Percentiles rank a stretch among this genome's conserved stretches.
phyloP scores from a whole-genome alignment of 2,888 invertebrate species.

The Dasysyrphus tricinctus region DNA sequence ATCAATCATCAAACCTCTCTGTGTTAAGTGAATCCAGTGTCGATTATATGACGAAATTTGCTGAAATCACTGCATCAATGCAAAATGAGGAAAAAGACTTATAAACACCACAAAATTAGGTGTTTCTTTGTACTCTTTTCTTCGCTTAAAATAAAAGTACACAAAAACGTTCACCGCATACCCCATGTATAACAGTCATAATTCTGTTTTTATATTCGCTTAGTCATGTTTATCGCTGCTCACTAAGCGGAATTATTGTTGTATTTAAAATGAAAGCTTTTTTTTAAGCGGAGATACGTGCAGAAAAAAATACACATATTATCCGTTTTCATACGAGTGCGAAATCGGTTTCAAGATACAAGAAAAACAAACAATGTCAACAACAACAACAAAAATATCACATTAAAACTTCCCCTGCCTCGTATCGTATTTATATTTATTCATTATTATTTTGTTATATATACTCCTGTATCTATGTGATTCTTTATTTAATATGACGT shows the following conservation, averaged over 20 bases:
- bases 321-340: slow-evolving; percentile 48
- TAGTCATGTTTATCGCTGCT: too few relatives aligned
- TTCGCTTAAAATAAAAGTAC: too few relatives aligned
- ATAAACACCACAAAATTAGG: slow-evolving; percentile 63
- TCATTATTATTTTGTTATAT: slow-evolving; percentile 41
- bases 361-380: not conserved
- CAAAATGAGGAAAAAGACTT: slow-evolving; percentile 83
- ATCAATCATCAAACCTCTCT: slow-evolving; percentile 92
- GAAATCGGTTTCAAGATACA: slow-evolving; percentile 60
- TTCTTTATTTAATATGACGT: slow-evolving; percentile 44
- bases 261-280: too few relatives aligned
- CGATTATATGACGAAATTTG: slow-evolving; percentile 96
- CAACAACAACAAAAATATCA: slow-evolving; percentile 19
- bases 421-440: slow-evolving; percentile 59
- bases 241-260: too few relatives aligned
- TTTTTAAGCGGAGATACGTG: too few relatives aligned
- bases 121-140: too few relatives aligned
- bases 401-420: slow-evolving; percentile 25
- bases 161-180: too few relatives aligned
- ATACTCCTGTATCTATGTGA: slow-evolving; percentile 43
- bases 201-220: too few relatives aligned
- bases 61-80: slow-evolving; percentile 90
- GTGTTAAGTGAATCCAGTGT: slow-evolving; percentile 94
- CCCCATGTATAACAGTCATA: too few relatives aligned
- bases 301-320: not conserved